Evolutionary conservation across 2,888 invertebrate genomes (phyloP).

Genomic region (Philereme transversata): DNA sequence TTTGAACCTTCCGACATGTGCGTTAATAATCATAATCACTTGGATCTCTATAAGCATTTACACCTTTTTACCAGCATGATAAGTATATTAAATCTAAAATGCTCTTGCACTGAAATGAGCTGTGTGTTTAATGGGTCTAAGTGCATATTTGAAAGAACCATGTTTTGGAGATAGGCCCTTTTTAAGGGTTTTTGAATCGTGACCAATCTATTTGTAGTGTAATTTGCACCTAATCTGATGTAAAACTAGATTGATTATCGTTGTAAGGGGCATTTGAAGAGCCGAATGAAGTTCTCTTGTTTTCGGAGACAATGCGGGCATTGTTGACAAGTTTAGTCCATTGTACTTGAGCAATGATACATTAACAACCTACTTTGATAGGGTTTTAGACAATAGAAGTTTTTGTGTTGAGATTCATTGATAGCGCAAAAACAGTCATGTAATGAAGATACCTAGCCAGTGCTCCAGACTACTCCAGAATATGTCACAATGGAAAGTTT

Average conservation of each 20-base stretch:
- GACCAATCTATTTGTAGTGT: constrained; percentile 80
- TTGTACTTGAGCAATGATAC: constrained; percentile 44
- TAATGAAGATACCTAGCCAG: background rate
- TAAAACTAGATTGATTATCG: constrained; percentile 81
- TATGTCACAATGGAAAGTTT: no score
- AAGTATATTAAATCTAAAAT: constrained; percentile 4
- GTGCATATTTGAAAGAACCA: constrained; percentile 33
- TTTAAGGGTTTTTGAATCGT: constrained; percentile 57
- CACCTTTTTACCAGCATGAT: constrained; percentile 44
- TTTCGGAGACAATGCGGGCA: constrained; percentile 61
- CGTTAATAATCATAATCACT: constrained; percentile 51
- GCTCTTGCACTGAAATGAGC: constrained; percentile 25
- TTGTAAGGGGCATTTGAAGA: constrained; percentile 54
- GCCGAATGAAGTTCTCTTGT: constrained; percentile 65
- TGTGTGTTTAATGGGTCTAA: constrained; percentile 5
- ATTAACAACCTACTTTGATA: constrained; percentile 48
- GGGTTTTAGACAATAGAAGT: constrained; percentile 34
- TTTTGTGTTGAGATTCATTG: constrained; percentile 25
- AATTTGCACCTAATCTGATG: constrained; percentile 82
- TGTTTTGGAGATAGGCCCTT: constrained; percentile 35
- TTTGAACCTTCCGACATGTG: constrained; percentile 49
- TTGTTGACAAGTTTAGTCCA: constrained; percentile 40
- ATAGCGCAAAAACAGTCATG: constrained; percentile 5
- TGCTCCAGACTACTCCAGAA: no score
- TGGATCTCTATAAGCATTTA: constrained; percentile 40